Evolutionary conservation across 2,797 vertebrate genomes (phyloP), one percentile per base, ranked within the genome.

Genomic region (Denticeps clupeoides): DNA sequence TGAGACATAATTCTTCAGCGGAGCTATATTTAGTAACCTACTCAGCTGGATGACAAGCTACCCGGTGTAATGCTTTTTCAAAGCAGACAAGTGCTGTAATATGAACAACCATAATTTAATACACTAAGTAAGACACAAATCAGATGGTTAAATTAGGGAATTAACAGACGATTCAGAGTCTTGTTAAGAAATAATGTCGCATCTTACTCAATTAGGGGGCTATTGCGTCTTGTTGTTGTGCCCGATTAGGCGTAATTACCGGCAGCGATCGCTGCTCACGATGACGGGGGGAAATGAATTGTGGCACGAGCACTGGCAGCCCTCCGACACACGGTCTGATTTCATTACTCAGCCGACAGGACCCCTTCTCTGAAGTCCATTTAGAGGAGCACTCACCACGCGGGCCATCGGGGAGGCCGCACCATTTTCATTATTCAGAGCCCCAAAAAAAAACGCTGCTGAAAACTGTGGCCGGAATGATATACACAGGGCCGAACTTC

Each of bases 371-470:
- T n/a, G 2, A 27, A 53, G 60, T 53, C 57, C 38, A 53, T 66
- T 53, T 58, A 55, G 41, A 33, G 10, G 15, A n/a, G 35, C 3
- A 22, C 50, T 53, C 38, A 11, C 52, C 33, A 35, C 26, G 44
- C 41, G 32, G 45, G 29, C 48, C 42, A 55, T 49, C 37, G 13
- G 47, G 35, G 48, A 65, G 47, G 33, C 44, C 16, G 4, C 47
- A 49, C 44, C 47, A 35, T 56, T 65, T 65, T 62, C 58, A 65
- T 57, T 62, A 59, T 57, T 65, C 51, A 62, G 58, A 51, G 25
- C 41, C 31, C 38, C 11, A 58, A 51, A n/a, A n/a, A n/a, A 53
- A 60, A 64, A 64, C 5, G 26, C 51, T 55, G 58, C 55, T 55
- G 55, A 58, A 58, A 57, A 45, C 45, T 49, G 51, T 40, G 48